Evolutionary conservation across 1,140 invertebrate genomes (phyloP), one percentile per base, ranked within the genome.

Genomic region (Parasteatoda tepidariorum): DNA sequence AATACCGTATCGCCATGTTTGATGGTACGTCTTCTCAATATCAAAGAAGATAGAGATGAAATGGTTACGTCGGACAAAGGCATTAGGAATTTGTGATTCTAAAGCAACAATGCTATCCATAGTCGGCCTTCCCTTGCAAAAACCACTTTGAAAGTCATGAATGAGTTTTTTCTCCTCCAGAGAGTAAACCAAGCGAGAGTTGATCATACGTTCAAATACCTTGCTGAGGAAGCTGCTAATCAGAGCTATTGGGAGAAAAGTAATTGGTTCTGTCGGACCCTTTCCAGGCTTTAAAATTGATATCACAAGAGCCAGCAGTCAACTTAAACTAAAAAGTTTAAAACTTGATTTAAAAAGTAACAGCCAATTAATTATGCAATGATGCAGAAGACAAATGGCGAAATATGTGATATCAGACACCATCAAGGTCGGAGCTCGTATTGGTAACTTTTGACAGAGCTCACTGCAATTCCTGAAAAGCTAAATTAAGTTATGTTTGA

Each of bases 1-100:
- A 0, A 90, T 85, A 0, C 88, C 89, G 7, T 86, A 71, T 13
- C 87, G 84, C 88, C 89, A 89, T 0, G 89, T 87, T 74, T 81
- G 85, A 68, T 90, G 85, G n/a, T n/a, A n/a, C n/a, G n/a, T n/a
- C n/a, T n/a, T n/a, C n/a, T n/a, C n/a, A n/a, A n/a, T n/a, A n/a
- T n/a, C n/a, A n/a, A n/a, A n/a, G n/a, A n/a, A n/a, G n/a, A n/a
- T n/a, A n/a, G n/a, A n/a, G n/a, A n/a, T n/a, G n/a, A n/a, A n/a
- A n/a, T n/a, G n/a, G n/a, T n/a, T n/a, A n/a, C n/a, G n/a, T n/a
- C n/a, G n/a, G 71, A 88, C 88, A 28, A 87, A 88, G 18, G 86
- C 85, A 11, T 84, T 41, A 2, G 71, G 83, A 2, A n/a, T n/a
- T n/a, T n/a, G n/a, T n/a, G n/a, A n/a, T n/a, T n/a, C n/a, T n/a